These are phyloP conservation scores for Leptinotarsa lineolata DNA, from an alignment of 1,140 invertebrate species.

Conservation along the genomic window DNA sequence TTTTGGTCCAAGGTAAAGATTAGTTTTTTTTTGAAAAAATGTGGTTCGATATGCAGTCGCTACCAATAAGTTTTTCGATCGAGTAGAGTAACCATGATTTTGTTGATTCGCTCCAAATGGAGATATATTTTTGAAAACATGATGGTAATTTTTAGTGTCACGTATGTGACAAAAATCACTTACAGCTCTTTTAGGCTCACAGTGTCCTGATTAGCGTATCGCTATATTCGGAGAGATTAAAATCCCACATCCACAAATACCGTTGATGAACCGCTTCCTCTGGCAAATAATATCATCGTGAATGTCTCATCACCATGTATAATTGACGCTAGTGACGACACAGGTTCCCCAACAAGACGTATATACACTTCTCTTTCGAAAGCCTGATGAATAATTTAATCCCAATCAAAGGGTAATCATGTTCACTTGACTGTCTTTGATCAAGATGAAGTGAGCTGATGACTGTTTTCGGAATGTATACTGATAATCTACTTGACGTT, in stretches of 20 bases:
- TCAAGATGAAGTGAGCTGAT: neutral
- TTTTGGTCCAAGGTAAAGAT: no score
- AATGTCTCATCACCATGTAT: conserved; percentile 2
- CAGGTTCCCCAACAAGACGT: neutral
- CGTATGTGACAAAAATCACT: no score
- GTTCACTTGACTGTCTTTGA: conserved; percentile 5
- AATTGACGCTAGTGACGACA: neutral
- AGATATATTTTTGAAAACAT: no score
- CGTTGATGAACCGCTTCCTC: neutral
- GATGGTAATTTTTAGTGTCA: no score
- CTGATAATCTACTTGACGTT: conserved; percentile 5
- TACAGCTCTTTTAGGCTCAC: no score
- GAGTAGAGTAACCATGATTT: no score
- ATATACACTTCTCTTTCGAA: neutral
- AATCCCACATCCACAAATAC: neutral
- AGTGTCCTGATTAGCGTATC: no score
- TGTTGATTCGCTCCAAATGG: no score
- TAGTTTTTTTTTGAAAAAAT: no score
- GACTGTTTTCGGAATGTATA: neutral
- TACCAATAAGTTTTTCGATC: no score
- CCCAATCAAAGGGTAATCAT: neutral
- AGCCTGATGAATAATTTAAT: neutral
- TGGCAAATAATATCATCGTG: neutral
- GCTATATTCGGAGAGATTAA: no score
- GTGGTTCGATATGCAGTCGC: no score